phyloP scores from a whole-genome alignment of 2,888 invertebrate species.

The Chromoteleia sp. region DNA sequence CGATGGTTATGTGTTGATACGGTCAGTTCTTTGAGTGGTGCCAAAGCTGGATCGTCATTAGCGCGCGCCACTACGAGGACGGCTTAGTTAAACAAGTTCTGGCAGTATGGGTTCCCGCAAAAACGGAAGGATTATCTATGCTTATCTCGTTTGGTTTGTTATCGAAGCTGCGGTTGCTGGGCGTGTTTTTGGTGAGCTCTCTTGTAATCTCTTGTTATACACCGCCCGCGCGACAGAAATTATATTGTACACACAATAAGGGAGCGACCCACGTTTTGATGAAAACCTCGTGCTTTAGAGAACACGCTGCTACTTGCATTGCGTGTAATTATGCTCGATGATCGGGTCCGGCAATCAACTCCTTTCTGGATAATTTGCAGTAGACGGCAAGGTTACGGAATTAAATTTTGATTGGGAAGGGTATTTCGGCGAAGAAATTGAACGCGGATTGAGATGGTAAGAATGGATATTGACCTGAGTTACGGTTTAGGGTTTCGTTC shows the following conservation, averaged over 20 bases:
- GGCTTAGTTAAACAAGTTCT: conserved; percentile 71
- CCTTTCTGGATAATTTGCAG: background rate
- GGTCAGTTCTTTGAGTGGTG: conserved; percentile 33
- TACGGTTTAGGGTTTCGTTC: too few species aligned
- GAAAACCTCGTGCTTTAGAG: conserved; percentile 26
- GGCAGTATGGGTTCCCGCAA: conserved; percentile 80
- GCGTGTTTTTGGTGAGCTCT: conserved; percentile 80
- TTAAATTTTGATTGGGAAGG: background rate
- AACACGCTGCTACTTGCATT: conserved; percentile 14
- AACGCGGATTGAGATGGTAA: too few species aligned
- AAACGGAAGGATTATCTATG: conserved; percentile 79
- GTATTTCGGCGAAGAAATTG: too few species aligned
- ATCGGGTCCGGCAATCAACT: conserved; percentile 5
- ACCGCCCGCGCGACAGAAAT: conserved; percentile 30
- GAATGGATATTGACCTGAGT: too few species aligned
- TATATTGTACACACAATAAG: conserved; percentile 31
- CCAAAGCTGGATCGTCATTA: conserved; percentile 43
- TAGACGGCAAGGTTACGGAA: background rate
- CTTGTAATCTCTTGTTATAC: conserved; percentile 57
- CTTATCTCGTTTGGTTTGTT: conserved; percentile 80
- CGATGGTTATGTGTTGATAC: conserved; percentile 24
- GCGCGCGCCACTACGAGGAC: conserved; percentile 11
- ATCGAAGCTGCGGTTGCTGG: conserved; percentile 77
- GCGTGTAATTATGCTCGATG: conserved; percentile 46
- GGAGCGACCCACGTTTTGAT: conserved; percentile 15